A percentile compares a stretch with the other conserved stretches of the same genome.
Conservation (phyloP, 1,140 invertebrate species). For the Ylistrum balloti region DNA sequence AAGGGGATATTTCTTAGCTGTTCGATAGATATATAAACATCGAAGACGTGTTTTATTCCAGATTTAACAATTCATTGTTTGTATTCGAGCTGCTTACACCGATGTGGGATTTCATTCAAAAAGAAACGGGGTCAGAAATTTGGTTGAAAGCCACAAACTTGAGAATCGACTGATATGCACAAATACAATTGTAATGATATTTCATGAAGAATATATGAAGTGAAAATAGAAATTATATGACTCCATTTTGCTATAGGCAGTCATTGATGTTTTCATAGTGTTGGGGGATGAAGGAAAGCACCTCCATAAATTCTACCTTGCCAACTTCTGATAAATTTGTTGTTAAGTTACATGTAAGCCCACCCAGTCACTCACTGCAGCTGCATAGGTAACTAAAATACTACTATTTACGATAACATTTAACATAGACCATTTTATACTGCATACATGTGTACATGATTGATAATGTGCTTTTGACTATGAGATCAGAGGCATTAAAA, state of each 20-base stretch:
- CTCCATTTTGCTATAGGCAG: not conserved
- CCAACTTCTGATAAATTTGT: not conserved
- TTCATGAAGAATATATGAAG: no score
- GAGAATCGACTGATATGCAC: no score
- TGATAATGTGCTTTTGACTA: no score
- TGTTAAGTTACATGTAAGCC: no score
- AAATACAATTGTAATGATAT: no score
- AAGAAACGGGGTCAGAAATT: conserved; percentile 9
- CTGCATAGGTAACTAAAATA: no score
- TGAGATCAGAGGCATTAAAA: no score
- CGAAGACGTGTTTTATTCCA: not conserved
- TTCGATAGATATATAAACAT: not conserved
- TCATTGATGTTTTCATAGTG: not conserved
- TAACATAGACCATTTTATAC: no score
- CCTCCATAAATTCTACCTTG: not conserved
- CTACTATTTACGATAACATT: no score
- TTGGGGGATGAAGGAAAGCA: not conserved
- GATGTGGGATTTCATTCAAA: conserved; percentile 32
- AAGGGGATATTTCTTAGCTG: not conserved
- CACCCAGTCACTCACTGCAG: no score
- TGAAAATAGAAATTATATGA: not conserved
- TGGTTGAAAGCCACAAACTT: not conserved
- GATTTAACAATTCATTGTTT: conserved; percentile 22
- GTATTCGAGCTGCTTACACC: not conserved
- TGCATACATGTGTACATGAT: no score